phyloP scores from a whole-genome alignment of 2,113 vertebrate genomes.

The Lagenorhynchus albirostris region DNA sequence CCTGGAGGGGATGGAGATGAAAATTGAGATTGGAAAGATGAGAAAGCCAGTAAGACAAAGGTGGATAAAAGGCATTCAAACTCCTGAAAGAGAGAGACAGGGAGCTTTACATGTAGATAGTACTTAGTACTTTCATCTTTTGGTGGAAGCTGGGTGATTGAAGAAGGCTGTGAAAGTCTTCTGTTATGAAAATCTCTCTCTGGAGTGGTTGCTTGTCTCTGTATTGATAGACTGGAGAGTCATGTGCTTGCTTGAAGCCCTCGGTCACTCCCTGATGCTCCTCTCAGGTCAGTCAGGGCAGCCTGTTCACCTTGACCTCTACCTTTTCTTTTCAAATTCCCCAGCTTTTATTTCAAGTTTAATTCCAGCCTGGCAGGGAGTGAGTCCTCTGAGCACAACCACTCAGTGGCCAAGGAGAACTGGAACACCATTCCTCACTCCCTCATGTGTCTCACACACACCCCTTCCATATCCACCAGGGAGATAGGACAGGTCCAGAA shows the following conservation, averaged over 20 bases:
- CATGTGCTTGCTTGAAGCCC: neutral
- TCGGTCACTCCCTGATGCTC: neutral
- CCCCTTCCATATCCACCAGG: neutral
- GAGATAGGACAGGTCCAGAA: neutral
- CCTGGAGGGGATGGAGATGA: neutral
- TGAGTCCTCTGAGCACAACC: neutral
- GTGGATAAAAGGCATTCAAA: neutral
- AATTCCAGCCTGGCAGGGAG: neutral
- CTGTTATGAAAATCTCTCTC: neutral
- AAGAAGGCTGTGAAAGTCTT: neutral
- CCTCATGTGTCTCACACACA: neutral
- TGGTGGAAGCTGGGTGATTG: no score
- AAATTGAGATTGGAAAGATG: neutral
- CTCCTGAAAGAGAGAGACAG: neutral
- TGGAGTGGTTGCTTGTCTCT: neutral
- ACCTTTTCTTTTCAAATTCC: neutral
- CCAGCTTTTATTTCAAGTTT: neutral
- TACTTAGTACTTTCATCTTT: neutral
- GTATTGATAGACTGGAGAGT: neutral
- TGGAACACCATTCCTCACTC: neutral
- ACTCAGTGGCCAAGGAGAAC: neutral
- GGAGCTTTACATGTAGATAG: neutral
- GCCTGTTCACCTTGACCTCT: neutral
- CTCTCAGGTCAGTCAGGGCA: neutral
- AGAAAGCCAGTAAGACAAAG: neutral